phyloP scores from a whole-genome alignment of 2,797 vertebrate genomes.

The Phataginus tricuspis region DNA sequence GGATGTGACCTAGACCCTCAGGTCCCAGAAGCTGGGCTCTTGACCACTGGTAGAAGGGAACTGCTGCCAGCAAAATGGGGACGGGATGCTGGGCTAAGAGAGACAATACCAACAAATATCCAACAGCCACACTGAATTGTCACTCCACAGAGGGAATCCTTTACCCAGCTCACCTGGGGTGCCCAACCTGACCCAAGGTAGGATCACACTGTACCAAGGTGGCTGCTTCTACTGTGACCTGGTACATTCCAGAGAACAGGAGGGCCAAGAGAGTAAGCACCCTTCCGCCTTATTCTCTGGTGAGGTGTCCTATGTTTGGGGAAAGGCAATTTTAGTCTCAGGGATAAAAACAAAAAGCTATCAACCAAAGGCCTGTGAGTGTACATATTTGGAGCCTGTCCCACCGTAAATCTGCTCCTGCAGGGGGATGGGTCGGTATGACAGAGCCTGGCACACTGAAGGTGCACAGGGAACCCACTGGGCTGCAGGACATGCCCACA shows the following conservation, averaged over 20 bases:
- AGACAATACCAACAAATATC: neutral
- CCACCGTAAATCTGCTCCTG: neutral
- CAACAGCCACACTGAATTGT: neutral
- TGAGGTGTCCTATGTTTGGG: neutral
- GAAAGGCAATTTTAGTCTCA: neutral
- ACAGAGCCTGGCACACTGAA: neutral
- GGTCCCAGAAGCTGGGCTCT: neutral
- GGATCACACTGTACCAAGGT: neutral
- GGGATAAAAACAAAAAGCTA: conserved; percentile 13
- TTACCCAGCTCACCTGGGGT: too few species aligned
- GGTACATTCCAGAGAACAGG: neutral
- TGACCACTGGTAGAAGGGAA: neutral
- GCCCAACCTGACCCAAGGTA: neutral
- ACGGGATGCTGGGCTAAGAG: neutral
- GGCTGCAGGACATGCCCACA: neutral
- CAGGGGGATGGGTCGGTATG: neutral
- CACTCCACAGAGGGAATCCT: neutral
- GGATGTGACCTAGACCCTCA: neutral
- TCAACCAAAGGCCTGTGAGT: neutral
- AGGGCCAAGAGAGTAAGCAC: neutral
- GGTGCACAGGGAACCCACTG: neutral
- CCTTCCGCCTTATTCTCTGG: neutral
- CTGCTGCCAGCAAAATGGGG: neutral
- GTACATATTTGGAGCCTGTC: neutral
- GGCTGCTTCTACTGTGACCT: neutral